Evolutionary conservation across 2,888 invertebrate genomes (phyloP), one percentile per base, ranked within the genome.

Genomic region (Macrophya annulata): DNA sequence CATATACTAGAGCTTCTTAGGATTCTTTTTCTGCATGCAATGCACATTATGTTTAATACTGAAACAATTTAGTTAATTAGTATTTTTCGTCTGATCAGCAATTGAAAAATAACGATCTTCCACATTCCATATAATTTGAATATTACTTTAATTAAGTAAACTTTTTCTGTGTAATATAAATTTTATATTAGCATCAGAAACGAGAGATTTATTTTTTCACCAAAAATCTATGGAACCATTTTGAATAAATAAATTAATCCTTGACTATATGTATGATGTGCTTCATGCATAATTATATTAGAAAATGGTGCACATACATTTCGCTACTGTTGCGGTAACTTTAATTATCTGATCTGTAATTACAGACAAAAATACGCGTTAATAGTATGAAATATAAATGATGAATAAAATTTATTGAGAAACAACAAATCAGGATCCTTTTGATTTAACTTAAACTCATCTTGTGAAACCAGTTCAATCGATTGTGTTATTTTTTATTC

Each of bases 1-100:
- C 5, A 1, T 21, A 15, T 51, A 51, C 43, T 15, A 31, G 51
- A 21, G 12, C 25, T 17, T 10, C 17, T 8, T 9, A 25, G 10
- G 15, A 25, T 72, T 25, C 9, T 51, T 31, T 76, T 51, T 21
- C 15, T 51, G 25, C 48, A 51, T 76, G 76, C n/a, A 43, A n/a
- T 72, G 72, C 72, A 43, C 43, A 51, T 10, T 51, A 31, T 51
- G 51, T 76, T 76, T 48, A 31, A 48, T 76, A 8, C 15, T 76
- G 15, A 31, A 76, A 25, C 25, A 76, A 4, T 51, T 2, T 76
- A 51, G 21, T 72, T 45, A 43, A 37, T 68, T 25, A 17, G 68
- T 43, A 17, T 43, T 43, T 72, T 72, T 15, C 72, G 43, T n/a
- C 17, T 72, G 6, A 72, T 43, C 5, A 43, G 9, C 17, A n/a